phyloP scores from a whole-genome alignment of 2,113 vertebrate genomes.

The Alectura lathami region DNA sequence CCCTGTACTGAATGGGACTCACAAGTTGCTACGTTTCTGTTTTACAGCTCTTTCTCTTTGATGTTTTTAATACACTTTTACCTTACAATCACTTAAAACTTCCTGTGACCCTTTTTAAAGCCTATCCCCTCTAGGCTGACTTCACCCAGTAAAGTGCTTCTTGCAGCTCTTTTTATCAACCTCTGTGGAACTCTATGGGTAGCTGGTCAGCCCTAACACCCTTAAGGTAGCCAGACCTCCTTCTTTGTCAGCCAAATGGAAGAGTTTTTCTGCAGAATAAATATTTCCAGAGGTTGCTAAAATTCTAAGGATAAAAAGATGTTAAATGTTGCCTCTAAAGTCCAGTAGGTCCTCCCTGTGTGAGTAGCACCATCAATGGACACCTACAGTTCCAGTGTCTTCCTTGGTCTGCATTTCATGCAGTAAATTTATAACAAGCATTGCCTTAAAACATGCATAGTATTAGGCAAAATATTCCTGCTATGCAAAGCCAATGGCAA shows the following conservation, averaged over 20 bases:
- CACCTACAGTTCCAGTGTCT: neutral
- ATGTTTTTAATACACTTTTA: slow-evolving; percentile 29
- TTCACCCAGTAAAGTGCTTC: neutral
- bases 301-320: neutral
- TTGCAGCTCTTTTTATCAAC: neutral
- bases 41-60: slow-evolving; percentile 1
- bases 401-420: neutral
- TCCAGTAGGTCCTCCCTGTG: neutral
- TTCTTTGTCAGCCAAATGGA: neutral
- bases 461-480: neutral
- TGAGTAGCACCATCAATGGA: neutral
- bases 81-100: slow-evolving; percentile 22
- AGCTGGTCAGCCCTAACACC: neutral
- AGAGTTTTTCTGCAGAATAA: neutral
- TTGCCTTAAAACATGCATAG: neutral
- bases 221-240: neutral
- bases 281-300: neutral
- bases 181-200: neutral
- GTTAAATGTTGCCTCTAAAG: neutral
- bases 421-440: neutral
- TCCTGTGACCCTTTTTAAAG: neutral
- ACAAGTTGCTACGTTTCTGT: neutral
- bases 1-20: neutral
- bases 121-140: slow-evolving; percentile 6
- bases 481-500: neutral